Percentiles rank a stretch among this genome's conserved stretches.
Conservation (phyloP, 2,888 invertebrate genomes). For the Drosophila tanythrix region DNA sequence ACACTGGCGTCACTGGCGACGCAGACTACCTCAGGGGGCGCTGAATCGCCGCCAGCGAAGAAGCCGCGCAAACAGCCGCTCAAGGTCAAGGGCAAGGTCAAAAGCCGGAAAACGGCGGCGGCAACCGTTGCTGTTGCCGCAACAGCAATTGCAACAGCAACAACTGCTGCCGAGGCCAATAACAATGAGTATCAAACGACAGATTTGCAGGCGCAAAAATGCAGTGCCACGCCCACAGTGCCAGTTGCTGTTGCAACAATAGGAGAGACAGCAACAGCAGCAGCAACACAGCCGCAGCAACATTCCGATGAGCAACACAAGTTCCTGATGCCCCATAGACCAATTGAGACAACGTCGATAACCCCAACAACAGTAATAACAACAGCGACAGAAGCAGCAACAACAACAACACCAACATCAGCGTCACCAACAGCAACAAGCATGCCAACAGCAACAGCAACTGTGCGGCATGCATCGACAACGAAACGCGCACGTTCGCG, state of each 20-base stretch:
- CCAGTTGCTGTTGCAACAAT: constrained; percentile 20
- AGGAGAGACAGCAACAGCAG: constrained; percentile 15
- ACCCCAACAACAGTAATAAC: constrained; percentile 29
- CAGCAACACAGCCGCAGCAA: constrained; percentile 50
- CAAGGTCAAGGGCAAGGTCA: constrained; percentile 23
- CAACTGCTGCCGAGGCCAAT: constrained; percentile 61
- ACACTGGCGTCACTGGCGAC: constrained; percentile 29
- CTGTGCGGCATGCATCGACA: constrained; percentile 35
- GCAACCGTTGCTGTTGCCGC: constrained; percentile 3
- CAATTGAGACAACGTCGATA: constrained; percentile 28
- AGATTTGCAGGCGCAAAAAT: constrained; percentile 58
- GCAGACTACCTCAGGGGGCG: constrained; percentile 53
- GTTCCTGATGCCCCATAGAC: constrained; percentile 78
- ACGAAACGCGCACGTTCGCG: constrained; percentile 83
- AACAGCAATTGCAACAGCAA: not conserved
- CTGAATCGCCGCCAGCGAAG: constrained; percentile 48
- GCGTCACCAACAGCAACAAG: constrained; percentile 24
- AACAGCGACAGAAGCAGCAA: constrained; percentile 8
- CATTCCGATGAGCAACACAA: constrained; percentile 79
- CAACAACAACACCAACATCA: constrained; percentile 17
- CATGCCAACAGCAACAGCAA: constrained; percentile 3
- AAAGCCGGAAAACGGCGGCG: constrained; percentile 38
- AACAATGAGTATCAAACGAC: constrained; percentile 75
- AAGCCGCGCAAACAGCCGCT: constrained; percentile 53
- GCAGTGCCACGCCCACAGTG: constrained; percentile 48